Base-by-base conservation (phyloP, 2,888 invertebrate species). In the Patella pellucida region DNA sequence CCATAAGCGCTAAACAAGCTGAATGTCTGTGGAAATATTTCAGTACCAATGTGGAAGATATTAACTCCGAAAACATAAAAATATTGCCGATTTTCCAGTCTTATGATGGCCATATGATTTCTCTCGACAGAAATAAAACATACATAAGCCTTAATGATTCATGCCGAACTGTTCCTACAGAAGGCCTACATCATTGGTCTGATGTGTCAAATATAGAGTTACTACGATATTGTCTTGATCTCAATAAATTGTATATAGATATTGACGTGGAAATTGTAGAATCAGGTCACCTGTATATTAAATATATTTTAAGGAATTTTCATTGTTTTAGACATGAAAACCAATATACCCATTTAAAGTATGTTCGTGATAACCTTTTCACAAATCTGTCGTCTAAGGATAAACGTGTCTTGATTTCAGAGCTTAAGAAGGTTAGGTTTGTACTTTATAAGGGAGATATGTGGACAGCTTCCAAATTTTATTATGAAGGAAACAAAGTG, bases 381-480 rank as follows among this genome's bases (percentile, higher is more conserved):
- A n/a, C 23, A 12, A 68, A 41, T 41, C 19, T 14, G 27, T 19
- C 41, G 2, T 9, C 41, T 2, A 75, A 74, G 9, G 78, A 80
- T 16, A 72, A 76, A 51, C 41, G 76, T 4, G 27, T 68, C 2
- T 76, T 85, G 51, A 23, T 79, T 31, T 54, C 73, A 15, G 71
- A 76, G 31, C 72, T 87, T 31, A 75, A 76, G 69, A 31, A 68
- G 2, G 71, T 83, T 11, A 72, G 78, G 2, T 81, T 84, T 68
- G 75, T 82, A 19, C 76, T 77, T n/a, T 78, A 74, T 54, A 77
- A 81, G 52, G 84, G 82, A 11, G 70, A 54, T 3, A 76, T 81
- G 52, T 72, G 77, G 67, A 72, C 72, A 23, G 85, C 84, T 3
- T 71, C 56, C 31, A 79, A 81, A 23, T 86, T 85, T 68, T 85